A percentile compares a stretch with the other conserved stretches of the same genome.
phyloP scores from a whole-genome alignment of 30 jellyfish, hydroid and myxozoan species.

The Clytia hemisphaerica region DNA sequence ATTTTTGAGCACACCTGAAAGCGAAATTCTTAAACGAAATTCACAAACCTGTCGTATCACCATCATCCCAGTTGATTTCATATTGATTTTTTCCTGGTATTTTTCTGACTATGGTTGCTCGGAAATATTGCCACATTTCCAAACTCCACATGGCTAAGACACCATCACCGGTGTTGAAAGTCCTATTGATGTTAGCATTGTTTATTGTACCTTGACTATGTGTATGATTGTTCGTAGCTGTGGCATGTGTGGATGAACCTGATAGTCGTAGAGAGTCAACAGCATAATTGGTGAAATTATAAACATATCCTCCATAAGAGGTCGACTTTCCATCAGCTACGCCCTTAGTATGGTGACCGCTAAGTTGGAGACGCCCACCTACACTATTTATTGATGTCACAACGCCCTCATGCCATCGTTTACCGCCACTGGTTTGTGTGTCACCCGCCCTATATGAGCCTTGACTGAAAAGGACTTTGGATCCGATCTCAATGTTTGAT shows the following conservation, averaged over 20 bases:
- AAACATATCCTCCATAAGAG: conserved; percentile 38
- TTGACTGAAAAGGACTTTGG: conserved; percentile 65
- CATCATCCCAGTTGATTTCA: too few relatives aligned
- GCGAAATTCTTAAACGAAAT: too few relatives aligned
- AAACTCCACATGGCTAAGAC: conserved; percentile 73
- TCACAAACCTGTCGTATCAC: too few relatives aligned
- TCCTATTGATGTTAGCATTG: too few relatives aligned
- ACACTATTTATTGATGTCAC: conserved; percentile 30
- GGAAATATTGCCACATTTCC: conserved; percentile 75
- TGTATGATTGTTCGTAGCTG: too few relatives aligned
- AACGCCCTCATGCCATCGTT: conserved; percentile 68
- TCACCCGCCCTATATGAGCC: conserved; percentile 53
- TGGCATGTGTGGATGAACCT: too few relatives aligned
- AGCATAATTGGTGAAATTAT: too few relatives aligned
- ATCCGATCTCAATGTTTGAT: conserved; percentile 60
- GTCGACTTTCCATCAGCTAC: conserved; percentile 59
- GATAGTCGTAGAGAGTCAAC: too few relatives aligned
- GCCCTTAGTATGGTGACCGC: conserved; percentile 69
- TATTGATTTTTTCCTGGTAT: too few relatives aligned
- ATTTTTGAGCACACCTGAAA: too few relatives aligned
- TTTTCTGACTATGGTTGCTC: conserved; percentile 55
- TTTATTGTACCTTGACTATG: too few relatives aligned
- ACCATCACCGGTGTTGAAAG: too few relatives aligned
- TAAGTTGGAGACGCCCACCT: conserved; percentile 1
- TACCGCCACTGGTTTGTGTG: conserved; percentile 61